A percentile compares a stretch with the other conserved stretches of the same genome.
phyloP scores from a whole-genome alignment of 2,888 invertebrate genomes.

The Drosophila prostipennis region DNA sequence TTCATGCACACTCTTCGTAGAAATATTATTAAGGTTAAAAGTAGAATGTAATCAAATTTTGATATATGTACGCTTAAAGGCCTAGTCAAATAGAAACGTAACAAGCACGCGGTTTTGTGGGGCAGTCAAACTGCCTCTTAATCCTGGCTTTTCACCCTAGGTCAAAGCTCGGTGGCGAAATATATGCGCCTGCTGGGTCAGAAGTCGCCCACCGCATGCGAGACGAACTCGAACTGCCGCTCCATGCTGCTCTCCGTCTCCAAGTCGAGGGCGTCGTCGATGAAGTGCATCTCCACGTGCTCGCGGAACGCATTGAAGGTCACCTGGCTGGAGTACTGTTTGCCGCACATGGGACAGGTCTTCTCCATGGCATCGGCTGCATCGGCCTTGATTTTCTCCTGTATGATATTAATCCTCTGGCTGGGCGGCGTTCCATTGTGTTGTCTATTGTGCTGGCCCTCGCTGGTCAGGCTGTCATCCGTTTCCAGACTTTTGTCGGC shows the following conservation, averaged over 20 bases:
- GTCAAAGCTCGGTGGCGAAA: constrained; percentile 80
- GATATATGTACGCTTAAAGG: constrained; percentile 22
- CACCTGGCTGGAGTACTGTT: constrained; percentile 86
- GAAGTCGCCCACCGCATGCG: constrained; percentile 83
- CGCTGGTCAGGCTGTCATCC: constrained; percentile 74
- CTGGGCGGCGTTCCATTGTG: constrained; percentile 28
- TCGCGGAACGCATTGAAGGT: constrained; percentile 88
- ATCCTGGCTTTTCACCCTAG: background rate
- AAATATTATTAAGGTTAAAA: background rate
- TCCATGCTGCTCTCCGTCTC: constrained; percentile 85
- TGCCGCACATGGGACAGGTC: constrained; percentile 91
- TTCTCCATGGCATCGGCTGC: constrained; percentile 82
- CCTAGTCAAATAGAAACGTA: constrained; percentile 29
- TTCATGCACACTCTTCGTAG: constrained; percentile 17
- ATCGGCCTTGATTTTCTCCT: constrained; percentile 81
- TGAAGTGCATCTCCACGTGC: constrained; percentile 92
- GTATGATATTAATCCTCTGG: constrained; percentile 80
- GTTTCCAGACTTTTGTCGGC: constrained; percentile 83
- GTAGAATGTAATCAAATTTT: constrained; percentile 11
- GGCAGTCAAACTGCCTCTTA: constrained; percentile 32
- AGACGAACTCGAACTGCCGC: constrained; percentile 86
- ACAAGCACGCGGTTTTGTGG: constrained; percentile 30
- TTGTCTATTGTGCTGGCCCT: constrained; percentile 41
- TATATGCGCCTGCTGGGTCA: constrained; percentile 82
- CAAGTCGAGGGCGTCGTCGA: constrained; percentile 85